Evolutionary conservation across 2,113 vertebrate genomes (phyloP).

Genomic region (Panthera uncia): DNA sequence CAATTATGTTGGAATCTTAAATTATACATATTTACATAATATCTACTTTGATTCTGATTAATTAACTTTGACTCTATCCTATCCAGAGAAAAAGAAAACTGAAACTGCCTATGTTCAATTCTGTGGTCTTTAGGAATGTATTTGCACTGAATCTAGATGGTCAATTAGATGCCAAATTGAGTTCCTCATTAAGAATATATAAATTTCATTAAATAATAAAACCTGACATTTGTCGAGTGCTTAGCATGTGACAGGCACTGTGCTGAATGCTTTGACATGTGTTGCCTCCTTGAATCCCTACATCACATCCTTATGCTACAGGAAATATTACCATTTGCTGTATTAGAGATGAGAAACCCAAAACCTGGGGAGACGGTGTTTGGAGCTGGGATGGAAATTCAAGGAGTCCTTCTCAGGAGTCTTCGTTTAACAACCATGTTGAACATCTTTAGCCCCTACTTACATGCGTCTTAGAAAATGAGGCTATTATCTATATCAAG

Average conservation of each 20-base stretch:
- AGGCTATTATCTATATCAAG: background rate
- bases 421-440: background rate
- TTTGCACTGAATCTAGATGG: background rate
- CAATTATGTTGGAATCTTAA: slow-evolving; percentile 32
- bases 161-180: background rate
- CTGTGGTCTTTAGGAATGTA: background rate
- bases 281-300: background rate
- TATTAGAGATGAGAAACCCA: background rate
- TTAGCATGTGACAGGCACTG: background rate
- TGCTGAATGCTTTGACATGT: background rate
- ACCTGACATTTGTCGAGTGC: background rate
- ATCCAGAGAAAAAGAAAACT: background rate
- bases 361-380: background rate
- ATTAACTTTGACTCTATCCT: background rate
- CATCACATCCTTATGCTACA: background rate
- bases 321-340: background rate
- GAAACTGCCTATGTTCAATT: background rate
- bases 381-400: background rate
- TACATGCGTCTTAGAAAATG: background rate
- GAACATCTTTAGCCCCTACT: background rate
- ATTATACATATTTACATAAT: background rate
- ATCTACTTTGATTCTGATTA: slow-evolving; percentile 4
- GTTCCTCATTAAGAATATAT: background rate
- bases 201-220: background rate
- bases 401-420: background rate